phyloP scores from a whole-genome alignment of 2,113 vertebrate species.

The Cavia aperea region DNA sequence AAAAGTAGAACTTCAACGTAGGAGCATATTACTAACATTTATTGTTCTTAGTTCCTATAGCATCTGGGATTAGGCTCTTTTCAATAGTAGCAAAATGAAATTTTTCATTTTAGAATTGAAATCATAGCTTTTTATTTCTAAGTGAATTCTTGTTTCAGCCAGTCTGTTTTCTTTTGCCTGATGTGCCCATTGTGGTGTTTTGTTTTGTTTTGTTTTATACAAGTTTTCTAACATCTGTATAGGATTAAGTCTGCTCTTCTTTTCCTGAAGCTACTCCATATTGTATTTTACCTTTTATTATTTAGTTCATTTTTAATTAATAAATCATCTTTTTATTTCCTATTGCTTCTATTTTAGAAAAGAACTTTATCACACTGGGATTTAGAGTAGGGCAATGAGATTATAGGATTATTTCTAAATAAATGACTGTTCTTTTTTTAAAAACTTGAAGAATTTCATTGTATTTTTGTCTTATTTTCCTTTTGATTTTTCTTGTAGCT shows the following conservation, averaged over 20 bases:
- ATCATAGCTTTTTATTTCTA: not conserved
- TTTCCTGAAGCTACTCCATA: not conserved
- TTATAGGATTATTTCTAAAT: not conserved
- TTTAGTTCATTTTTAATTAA: not conserved
- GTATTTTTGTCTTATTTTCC: not conserved
- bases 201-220: not conserved
- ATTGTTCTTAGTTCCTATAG: not conserved
- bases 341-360: not conserved
- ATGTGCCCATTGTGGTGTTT: not conserved
- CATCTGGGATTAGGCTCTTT: not conserved
- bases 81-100: not conserved
- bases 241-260: not conserved
- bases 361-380: not conserved
- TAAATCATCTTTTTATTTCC: not conserved
- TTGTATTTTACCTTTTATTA: not conserved
- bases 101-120: not conserved
- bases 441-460: not conserved
- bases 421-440: not conserved
- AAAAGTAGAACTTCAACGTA: not conserved
- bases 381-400: not conserved
- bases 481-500: not conserved
- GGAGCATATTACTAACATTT: not conserved
- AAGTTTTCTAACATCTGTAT: not conserved
- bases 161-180: not conserved
- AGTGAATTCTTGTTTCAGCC: not conserved